Base-by-base conservation (phyloP, 2,888 invertebrate species). In the Mimas tiliae region DNA sequence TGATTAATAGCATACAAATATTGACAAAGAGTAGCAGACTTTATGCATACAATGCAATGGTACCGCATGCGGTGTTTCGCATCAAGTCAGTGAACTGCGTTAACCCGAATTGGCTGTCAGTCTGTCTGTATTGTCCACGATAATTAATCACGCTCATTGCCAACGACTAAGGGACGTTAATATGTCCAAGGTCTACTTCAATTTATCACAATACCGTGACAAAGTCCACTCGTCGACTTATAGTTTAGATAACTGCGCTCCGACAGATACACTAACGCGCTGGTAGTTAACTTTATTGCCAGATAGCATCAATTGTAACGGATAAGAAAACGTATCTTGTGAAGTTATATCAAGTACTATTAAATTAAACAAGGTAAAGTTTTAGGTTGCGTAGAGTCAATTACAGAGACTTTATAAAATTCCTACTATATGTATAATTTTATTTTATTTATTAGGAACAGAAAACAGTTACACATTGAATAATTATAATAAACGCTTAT, bases 111-210 rank as follows among this genome's bases (percentile, higher is more conserved):
- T 86, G 87, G 82, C 79, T 76, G 85, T 83, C 84, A 79, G 87
- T 83, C 83, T 79, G 83, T 79, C 76, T 77, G 81, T 77, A 76
- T 74, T 78, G 81, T 83, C 79, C 83, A 80, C 86, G 81, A 84
- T 85, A 87, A 90, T 92, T 92, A 91, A 91, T 92, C 87, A 87
- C 83, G 79, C 84, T 84, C 79, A 78, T 80, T 81, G 81, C 81
- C 76, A 80, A 80, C 83, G 74, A 77, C 78, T 72, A 86, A 86
- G 86, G 85, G 85, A 87, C 85, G 82, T 85, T 88, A 87, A 88
- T 85, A 86, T 82, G 85, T 82, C 86, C 87, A 90, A 88, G 87
- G 87, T 89, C 87, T 78, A 78, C 80, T 81, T 81, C 84, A 90
- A 89, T 90, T 90, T 88, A 87, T 87, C 79, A 87, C 88, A 82